A percentile compares a stretch with the other conserved stretches of the same genome.
phyloP scores from a whole-genome alignment of 2,888 invertebrate genomes.

The Ochlodes sylvanus region DNA sequence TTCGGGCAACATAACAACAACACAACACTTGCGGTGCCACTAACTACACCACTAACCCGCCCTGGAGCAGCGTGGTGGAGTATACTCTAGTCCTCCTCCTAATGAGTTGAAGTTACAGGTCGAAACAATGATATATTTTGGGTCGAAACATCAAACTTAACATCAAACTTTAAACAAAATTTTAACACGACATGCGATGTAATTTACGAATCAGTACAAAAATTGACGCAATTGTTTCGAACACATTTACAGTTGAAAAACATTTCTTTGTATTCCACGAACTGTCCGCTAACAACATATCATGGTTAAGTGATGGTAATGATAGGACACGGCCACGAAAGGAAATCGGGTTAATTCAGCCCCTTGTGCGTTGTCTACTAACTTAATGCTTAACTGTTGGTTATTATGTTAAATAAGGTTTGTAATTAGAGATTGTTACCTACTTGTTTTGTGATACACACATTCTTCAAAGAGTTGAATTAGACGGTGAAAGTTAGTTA shows the following conservation, averaged over 20 bases:
- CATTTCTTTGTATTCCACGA: conserved; percentile 5
- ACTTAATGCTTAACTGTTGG: conserved; percentile 1
- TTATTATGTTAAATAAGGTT: background rate
- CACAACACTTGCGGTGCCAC: too few species aligned
- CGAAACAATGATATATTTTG: too few species aligned
- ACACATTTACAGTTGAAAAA: background rate
- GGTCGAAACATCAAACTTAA: too few species aligned
- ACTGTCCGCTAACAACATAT: background rate
- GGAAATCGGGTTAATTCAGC: conserved; percentile 6
- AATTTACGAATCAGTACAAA: background rate
- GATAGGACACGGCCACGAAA: background rate
- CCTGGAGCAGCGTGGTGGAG: too few species aligned
- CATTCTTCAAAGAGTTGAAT: too few species aligned
- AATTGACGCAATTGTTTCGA: conserved; percentile 2
- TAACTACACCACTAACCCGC: too few species aligned
- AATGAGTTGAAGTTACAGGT: too few species aligned
- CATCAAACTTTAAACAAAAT: too few species aligned
- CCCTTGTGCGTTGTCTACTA: background rate
- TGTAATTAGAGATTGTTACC: background rate
- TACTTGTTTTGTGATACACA: background rate
- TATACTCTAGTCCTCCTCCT: too few species aligned
- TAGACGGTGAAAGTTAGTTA: too few species aligned
- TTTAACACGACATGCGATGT: background rate
- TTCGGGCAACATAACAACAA: too few species aligned
- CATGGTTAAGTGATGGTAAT: conserved; percentile 16